These are phyloP conservation scores for Akabosia matsudoensis DNA, from an alignment of 1,140 invertebrate genomes.

Conservation along the genomic window DNA sequence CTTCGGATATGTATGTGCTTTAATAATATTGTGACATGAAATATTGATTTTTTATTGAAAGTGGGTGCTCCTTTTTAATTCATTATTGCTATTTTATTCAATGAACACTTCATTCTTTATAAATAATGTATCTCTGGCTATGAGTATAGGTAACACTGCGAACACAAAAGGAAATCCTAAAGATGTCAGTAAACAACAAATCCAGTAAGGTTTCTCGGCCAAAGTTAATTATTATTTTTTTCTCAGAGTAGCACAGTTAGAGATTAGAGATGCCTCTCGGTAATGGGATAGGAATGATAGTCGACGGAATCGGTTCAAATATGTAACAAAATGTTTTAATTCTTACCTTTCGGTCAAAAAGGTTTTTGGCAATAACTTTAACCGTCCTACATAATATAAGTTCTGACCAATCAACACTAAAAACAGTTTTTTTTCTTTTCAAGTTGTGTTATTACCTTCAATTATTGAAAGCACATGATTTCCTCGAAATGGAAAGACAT, in stretches of 20 bases:
- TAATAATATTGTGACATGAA: conserved; percentile 19
- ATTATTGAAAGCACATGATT: background rate
- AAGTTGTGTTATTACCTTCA: background rate
- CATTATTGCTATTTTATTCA: background rate
- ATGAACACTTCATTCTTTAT: background rate
- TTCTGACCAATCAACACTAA: too few species aligned
- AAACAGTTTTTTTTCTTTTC: background rate
- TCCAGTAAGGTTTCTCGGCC: too few species aligned
- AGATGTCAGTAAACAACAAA: background rate
- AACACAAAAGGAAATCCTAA: too few species aligned
- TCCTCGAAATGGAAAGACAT: background rate
- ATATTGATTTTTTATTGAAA: conserved; percentile 20
- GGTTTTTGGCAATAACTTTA: background rate
- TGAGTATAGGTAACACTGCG: background rate
- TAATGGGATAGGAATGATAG: background rate
- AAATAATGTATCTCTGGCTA: background rate
- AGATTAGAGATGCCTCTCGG: too few species aligned
- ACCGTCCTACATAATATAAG: background rate
- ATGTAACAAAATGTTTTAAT: background rate
- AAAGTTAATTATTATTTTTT: too few species aligned
- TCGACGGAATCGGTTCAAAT: conserved; percentile 14
- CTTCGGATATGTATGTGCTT: conserved; percentile 15
- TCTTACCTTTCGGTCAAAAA: background rate
- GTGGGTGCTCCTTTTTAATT: conserved; percentile 4
- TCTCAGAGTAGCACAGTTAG: too few species aligned